Conservation (phyloP, 2,797 vertebrate genomes). For the Neomorphus geoffroyi region DNA sequence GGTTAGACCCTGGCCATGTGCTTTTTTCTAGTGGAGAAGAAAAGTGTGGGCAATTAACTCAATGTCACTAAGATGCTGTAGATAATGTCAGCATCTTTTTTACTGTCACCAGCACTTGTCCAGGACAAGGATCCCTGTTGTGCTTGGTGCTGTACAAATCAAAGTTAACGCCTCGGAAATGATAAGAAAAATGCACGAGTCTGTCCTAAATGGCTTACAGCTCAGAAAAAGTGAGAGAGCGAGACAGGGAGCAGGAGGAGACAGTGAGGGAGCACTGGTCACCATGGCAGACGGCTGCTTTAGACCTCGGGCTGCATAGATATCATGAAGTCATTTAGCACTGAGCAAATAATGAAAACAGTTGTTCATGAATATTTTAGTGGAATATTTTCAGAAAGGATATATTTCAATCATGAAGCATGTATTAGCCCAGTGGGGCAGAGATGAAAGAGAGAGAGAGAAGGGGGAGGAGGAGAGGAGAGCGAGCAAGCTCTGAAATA, state of each 20-base stretch:
- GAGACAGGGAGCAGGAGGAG: neutral
- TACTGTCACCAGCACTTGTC: neutral
- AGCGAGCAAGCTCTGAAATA: neutral
- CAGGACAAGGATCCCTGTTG: neutral
- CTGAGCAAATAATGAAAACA: slow-evolving; percentile 30
- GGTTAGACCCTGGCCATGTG: neutral
- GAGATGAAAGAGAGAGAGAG: neutral
- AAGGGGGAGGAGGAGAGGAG: neutral
- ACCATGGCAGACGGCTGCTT: neutral
- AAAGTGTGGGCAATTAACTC: neutral
- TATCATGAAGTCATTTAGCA: neutral
- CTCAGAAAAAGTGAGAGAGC: neutral
- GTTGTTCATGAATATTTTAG: slow-evolving; percentile 32
- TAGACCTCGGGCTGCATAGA: neutral
- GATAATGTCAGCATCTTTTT: neutral
- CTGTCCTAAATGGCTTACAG: neutral
- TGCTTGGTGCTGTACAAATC: neutral
- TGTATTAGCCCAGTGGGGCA: neutral
- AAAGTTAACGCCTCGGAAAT: neutral
- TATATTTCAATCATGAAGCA: neutral
- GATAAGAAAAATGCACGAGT: neutral
- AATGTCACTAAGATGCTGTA: neutral
- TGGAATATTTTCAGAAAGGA: neutral
- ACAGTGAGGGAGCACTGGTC: neutral
- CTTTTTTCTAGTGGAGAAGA: neutral